Percentiles rank a stretch among this genome's conserved stretches.
Conservation (phyloP, 2,113 vertebrate genomes). For the Cynoglossus semilaevis region DNA sequence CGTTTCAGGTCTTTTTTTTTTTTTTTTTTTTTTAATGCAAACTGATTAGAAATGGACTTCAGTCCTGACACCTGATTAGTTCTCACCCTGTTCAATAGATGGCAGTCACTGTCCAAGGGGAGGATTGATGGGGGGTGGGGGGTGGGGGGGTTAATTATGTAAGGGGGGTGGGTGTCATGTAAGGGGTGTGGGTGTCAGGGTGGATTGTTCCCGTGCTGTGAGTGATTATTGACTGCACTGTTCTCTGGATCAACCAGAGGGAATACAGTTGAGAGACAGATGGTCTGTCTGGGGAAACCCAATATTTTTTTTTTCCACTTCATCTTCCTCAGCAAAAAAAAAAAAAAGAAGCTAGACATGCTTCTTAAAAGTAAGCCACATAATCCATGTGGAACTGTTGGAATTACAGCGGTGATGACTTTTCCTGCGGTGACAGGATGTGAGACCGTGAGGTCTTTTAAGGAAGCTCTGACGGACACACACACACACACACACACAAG, state of each 20-base stretch:
- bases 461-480: conserved; percentile 14
- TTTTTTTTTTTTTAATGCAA: too few species aligned
- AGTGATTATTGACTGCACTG: conserved; percentile 10
- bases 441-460: conserved; percentile 21
- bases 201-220: not conserved
- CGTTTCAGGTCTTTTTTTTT: too few species aligned
- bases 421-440: conserved; percentile 20
- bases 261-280: conserved; percentile 9
- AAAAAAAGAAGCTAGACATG: not conserved
- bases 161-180: not conserved
- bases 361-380: conserved; percentile 8
- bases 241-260: conserved; percentile 11
- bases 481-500: conserved; percentile 3
- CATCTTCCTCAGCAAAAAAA: conserved; percentile 4
- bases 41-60: too few species aligned
- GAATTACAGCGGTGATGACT: conserved; percentile 16
- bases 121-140: too few species aligned
- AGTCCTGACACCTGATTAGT: not conserved
- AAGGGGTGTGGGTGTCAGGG: not conserved
- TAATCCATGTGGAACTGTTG: conserved; percentile 11
- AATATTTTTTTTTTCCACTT: not conserved
- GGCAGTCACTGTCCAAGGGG: conserved; percentile 9
- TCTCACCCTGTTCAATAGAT: not conserved
- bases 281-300: conserved; percentile 7
- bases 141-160: conserved; percentile 44